Conservation (phyloP, 2,888 invertebrate genomes). For the Epinotia nisella region DNA sequence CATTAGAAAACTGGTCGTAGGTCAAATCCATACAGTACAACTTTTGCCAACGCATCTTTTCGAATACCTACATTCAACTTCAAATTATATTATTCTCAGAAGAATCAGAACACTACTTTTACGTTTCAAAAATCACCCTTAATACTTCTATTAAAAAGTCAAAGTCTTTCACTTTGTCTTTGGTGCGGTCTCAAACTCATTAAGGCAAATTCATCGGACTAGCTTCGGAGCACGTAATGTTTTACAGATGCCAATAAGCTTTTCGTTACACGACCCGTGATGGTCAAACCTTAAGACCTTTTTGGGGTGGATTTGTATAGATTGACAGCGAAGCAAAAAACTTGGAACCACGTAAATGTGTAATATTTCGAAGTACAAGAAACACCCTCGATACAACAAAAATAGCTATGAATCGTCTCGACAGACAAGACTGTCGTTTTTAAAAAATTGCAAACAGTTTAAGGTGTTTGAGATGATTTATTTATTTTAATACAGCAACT, state of each 20-base stretch:
- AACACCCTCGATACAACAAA: no score
- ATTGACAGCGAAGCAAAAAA: not conserved
- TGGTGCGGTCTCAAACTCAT: slow-evolving; percentile 25
- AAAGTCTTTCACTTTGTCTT: slow-evolving; percentile 3
- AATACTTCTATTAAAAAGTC: not conserved
- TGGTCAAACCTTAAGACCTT: slow-evolving; percentile 20
- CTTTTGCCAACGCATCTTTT: no score
- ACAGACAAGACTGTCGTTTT: no score
- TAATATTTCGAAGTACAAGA: no score
- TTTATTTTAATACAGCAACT: no score
- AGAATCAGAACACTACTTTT: not conserved
- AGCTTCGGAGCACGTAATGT: slow-evolving; percentile 36
- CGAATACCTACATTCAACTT: no score
- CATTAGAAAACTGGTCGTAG: no score
- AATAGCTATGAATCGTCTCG: no score
- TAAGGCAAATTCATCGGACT: slow-evolving; percentile 42
- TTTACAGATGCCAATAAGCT: slow-evolving; percentile 31
- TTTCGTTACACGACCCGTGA: slow-evolving; percentile 1
- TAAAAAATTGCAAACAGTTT: no score
- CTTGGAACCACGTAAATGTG: not conserved
- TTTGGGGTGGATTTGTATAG: not conserved
- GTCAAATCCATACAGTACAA: no score
- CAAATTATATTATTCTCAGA: no score
- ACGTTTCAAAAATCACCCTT: not conserved
- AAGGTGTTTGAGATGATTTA: no score